A percentile compares a stretch with the other conserved stretches of the same genome.
phyloP scores from a whole-genome alignment of 2,888 invertebrate species.

The Nebria brevicollis region DNA sequence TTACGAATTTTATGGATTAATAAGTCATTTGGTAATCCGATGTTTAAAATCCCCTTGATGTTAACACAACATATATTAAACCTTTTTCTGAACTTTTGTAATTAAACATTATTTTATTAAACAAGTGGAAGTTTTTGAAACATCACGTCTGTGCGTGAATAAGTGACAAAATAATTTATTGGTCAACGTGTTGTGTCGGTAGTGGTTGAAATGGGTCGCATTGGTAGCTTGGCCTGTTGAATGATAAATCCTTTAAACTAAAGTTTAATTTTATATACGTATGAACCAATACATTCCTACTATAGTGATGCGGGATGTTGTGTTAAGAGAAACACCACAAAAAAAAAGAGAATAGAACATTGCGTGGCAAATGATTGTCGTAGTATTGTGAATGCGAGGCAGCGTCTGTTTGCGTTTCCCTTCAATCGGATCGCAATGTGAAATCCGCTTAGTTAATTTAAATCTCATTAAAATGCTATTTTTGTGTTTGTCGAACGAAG shows the following conservation, averaged over 20 bases:
- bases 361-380: neutral
- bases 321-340: neutral
- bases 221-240: neutral
- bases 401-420: slow-evolving; percentile 40
- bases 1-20: too few relatives aligned
- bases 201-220: neutral
- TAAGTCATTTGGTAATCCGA: too few relatives aligned
- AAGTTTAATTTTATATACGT: neutral
- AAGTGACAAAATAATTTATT: neutral
- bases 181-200: neutral
- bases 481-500: slow-evolving; percentile 46
- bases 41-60: too few relatives aligned
- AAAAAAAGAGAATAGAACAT: neutral
- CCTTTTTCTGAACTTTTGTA: too few relatives aligned
- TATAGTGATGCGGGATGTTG: neutral
- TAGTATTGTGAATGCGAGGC: slow-evolving; percentile 16
- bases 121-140: too few relatives aligned
- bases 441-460: slow-evolving; percentile 50
- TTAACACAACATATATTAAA: too few relatives aligned
- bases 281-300: neutral
- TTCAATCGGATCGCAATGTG: slow-evolving; percentile 43
- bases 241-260: neutral
- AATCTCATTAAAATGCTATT: slow-evolving; percentile 49
- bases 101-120: too few relatives aligned
- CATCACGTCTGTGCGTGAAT: neutral